A percentile compares a stretch with the other conserved stretches of the same genome.
Conservation (phyloP, 2,888 invertebrate genomes). For the Ornithoptera alexandrae region DNA sequence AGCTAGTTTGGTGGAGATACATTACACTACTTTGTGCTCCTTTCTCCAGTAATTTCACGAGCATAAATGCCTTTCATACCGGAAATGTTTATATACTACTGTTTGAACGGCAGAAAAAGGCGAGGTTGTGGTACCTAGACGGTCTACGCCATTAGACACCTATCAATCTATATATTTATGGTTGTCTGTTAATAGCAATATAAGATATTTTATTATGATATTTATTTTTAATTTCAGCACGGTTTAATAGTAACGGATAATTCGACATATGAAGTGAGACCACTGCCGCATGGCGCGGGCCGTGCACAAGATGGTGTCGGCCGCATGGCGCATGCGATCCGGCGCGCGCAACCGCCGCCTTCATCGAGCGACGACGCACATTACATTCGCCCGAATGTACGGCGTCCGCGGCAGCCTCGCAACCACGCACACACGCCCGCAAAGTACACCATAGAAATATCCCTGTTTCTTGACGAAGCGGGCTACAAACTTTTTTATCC, state of each 20-base stretch:
- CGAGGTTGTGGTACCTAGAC: too few relatives aligned
- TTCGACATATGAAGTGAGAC: constrained; percentile 85
- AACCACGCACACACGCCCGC: constrained; percentile 44
- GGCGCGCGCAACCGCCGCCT: constrained; percentile 73
- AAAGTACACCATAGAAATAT: constrained; percentile 84
- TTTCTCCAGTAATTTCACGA: too few relatives aligned
- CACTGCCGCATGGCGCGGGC: constrained; percentile 70
- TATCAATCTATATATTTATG: too few relatives aligned
- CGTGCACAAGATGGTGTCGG: constrained; percentile 59
- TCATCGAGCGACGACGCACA: constrained; percentile 68
- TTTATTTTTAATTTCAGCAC: constrained; percentile 69
- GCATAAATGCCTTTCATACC: too few relatives aligned
- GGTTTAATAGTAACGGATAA: constrained; percentile 85
- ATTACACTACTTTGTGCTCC: too few relatives aligned
- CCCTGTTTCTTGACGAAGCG: constrained; percentile 87
- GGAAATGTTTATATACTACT: too few relatives aligned
- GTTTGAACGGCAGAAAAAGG: too few relatives aligned
- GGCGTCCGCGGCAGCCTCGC: constrained; percentile 47
- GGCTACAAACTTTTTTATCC: constrained; percentile 86
- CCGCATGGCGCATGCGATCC: constrained; percentile 80
- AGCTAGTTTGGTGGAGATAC: too few relatives aligned
- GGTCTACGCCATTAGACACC: too few relatives aligned
- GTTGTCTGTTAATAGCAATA: too few relatives aligned
- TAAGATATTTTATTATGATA: too few relatives aligned
- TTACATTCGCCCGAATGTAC: constrained; percentile 51